phyloP scores from a whole-genome alignment of 2,888 invertebrate species.

The Agrochola circellaris region DNA sequence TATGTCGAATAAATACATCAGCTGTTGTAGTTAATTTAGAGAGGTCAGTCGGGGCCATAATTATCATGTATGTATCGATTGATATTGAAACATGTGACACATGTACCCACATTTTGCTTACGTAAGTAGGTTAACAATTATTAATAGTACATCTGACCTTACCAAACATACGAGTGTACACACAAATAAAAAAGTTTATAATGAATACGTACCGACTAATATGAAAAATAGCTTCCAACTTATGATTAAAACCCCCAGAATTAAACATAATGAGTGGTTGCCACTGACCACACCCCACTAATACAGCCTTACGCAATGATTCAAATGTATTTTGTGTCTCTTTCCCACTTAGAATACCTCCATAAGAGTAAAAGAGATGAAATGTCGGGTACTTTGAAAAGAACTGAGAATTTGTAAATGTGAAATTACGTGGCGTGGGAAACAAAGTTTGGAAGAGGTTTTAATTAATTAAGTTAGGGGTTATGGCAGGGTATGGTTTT shows the following conservation, averaged over 20 bases:
- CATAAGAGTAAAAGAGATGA: constrained; percentile 70
- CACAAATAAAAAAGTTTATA: constrained; percentile 60
- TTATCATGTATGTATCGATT: constrained; percentile 20
- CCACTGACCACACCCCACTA: constrained; percentile 83
- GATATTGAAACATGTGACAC: constrained; percentile 51
- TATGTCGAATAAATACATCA: constrained; percentile 19
- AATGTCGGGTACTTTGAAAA: constrained; percentile 64
- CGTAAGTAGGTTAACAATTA: constrained; percentile 59
- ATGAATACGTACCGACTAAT: constrained; percentile 67
- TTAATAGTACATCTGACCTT: constrained; percentile 59
- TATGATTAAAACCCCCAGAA: constrained; percentile 83
- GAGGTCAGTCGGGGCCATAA: constrained; percentile 37
- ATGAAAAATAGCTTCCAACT: constrained; percentile 80
- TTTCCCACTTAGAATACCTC: constrained; percentile 61
- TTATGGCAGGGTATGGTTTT: constrained; percentile 42
- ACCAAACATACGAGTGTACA: constrained; percentile 46
- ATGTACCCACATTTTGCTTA: constrained; percentile 39
- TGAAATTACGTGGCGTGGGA: constrained; percentile 79
- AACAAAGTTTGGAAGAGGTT: constrained; percentile 64
- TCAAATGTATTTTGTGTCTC: constrained; percentile 78
- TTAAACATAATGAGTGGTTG: constrained; percentile 86
- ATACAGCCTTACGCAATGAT: constrained; percentile 80
- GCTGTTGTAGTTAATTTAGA: constrained; percentile 30
- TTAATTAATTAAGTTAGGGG: constrained; percentile 67
- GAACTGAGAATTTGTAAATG: constrained; percentile 70